Base-by-base conservation (phyloP, 2,797 vertebrate genomes). In the Trachurus trachurus region DNA sequence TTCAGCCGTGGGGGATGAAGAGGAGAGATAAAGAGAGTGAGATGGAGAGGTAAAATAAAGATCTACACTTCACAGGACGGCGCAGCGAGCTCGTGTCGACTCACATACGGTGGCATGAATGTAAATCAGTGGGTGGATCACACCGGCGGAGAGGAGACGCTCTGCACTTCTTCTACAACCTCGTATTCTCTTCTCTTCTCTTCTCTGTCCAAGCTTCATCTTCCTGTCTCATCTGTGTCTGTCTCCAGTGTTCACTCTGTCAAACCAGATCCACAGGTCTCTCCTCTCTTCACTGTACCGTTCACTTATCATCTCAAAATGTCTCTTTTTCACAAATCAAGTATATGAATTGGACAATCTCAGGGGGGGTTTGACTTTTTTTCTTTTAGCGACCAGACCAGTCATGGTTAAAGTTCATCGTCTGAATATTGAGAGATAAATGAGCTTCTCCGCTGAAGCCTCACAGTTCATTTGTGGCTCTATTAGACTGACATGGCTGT, bases 11-110 rank as follows among this genome's bases (percentile, higher is more conserved):
- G 68, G 68, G 68, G 84, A 86, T 83, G 76, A 80, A 79, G 78
- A 70, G 61, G 56, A n/a, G 61, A 81, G 83, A 89, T 89, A 78
- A 82, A 71, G 74, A 82, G 72, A 79, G 78, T 66, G 68, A 76
- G 79, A 86, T 81, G 78, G 76, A 74, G 74, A 84, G 61, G 82
- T 86, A 88, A 87, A 88, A 87, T 86, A 83, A 84, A 88, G 85
- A 89, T 80, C 84, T 76, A 80, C 78, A 77, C 87, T 91, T 91
- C 89, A 91, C 73, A 88, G 67, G 82, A 72, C 70, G 80, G 71
- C 73, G 83, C 79, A 74, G 68, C 78, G 86, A n/a, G n/a, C 85
- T 81, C 6, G 71, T 19, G 77, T 40, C 1, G 31, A 31, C 80
- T 77, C 2, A 4, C 34, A 58, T 74, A 78, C 34, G 50, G 74